Evolutionary conservation across 2,888 invertebrate genomes (phyloP).

Genomic region (Ophraella communa): DNA sequence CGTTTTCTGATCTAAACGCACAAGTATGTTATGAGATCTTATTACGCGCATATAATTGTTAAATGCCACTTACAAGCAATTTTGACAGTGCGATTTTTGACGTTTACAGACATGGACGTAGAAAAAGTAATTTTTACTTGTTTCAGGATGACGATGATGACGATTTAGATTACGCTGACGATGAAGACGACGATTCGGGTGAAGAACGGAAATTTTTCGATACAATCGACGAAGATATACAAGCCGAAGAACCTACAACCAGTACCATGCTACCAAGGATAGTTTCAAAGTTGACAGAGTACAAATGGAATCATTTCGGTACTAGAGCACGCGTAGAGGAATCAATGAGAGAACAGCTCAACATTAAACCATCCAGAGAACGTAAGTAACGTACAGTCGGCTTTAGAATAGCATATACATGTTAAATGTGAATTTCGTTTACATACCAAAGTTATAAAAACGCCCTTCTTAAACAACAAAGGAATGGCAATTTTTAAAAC

Average conservation of each 20-base stretch:
- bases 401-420: too few relatives aligned
- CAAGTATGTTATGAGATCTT: too few relatives aligned
- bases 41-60: too few relatives aligned
- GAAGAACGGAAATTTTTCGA: constrained; percentile 52
- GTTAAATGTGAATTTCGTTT: too few relatives aligned
- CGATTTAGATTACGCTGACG: constrained; percentile 47
- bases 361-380: constrained; percentile 42
- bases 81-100: too few relatives aligned
- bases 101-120: neutral
- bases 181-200: constrained; percentile 46
- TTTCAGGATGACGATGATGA: constrained; percentile 51
- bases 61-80: too few relatives aligned
- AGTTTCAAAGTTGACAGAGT: constrained; percentile 50
- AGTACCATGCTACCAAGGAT: constrained; percentile 15
- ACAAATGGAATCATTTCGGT: constrained; percentile 57
- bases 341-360: constrained; percentile 50
- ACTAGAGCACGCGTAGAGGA: constrained; percentile 53
- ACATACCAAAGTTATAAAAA: too few relatives aligned
- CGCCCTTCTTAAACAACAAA: too few relatives aligned
- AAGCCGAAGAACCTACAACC: constrained; percentile 49
- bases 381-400: constrained; percentile 48
- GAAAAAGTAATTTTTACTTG: neutral
- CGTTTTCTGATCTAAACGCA: too few relatives aligned
- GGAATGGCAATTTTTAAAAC: too few relatives aligned
- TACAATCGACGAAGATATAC: constrained; percentile 44